phyloP scores from a whole-genome alignment of 1,140 invertebrate species.

The Solen grandis region DNA sequence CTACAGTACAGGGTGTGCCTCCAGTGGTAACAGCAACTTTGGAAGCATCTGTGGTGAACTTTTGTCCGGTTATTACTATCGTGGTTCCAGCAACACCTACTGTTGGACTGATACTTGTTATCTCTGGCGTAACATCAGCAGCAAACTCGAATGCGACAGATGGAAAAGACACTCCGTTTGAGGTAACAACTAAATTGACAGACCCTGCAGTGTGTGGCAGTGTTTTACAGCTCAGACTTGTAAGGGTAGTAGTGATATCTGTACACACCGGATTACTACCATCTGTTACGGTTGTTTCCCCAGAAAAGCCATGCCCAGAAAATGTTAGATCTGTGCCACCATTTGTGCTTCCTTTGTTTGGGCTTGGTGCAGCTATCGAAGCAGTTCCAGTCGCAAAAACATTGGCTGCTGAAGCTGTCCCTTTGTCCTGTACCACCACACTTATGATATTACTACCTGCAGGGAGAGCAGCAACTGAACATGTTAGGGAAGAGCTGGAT shows the following conservation, averaged over 20 bases:
- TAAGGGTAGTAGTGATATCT: neutral
- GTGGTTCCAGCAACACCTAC: constrained; percentile 17
- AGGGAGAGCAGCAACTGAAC: constrained; percentile 46
- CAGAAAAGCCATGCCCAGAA: constrained; percentile 61
- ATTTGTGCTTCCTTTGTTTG: constrained; percentile 60
- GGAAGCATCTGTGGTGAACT: constrained; percentile 35
- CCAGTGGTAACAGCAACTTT: constrained; percentile 62
- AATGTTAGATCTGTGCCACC: constrained; percentile 66
- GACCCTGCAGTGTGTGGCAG: constrained; percentile 35
- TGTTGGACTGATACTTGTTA: constrained; percentile 46
- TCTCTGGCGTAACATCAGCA: constrained; percentile 55
- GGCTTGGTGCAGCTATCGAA: constrained; percentile 6
- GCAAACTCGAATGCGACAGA: constrained; percentile 22
- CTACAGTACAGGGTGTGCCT: constrained; percentile 54
- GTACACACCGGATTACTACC: neutral
- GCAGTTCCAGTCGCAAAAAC: constrained; percentile 36
- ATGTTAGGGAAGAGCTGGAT: constrained; percentile 40
- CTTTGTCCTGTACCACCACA: constrained; percentile 44
- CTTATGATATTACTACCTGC: constrained; percentile 50
- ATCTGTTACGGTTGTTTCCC: constrained; percentile 10
- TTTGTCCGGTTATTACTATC: constrained; percentile 62
- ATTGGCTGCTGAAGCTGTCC: constrained; percentile 32
- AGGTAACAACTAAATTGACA: constrained; percentile 39
- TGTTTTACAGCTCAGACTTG: constrained; percentile 51
- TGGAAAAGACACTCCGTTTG: constrained; percentile 38